phyloP scores from a whole-genome alignment of 2,113 vertebrate genomes.

The Erinaceus europaeus region DNA sequence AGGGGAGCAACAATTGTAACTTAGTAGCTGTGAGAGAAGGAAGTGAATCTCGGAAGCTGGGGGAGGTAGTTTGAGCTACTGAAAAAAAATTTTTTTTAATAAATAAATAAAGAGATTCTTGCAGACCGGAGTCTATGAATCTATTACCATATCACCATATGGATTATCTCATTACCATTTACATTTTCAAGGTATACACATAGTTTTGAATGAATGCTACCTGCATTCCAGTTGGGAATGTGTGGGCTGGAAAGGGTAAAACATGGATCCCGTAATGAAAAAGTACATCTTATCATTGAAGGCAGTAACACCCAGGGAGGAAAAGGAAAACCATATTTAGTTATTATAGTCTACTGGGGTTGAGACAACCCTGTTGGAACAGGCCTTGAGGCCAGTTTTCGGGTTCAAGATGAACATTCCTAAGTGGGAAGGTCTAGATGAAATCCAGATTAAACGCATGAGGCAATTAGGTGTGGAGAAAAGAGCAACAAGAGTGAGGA shows the following conservation, averaged over 20 bases:
- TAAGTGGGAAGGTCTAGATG: conserved; percentile 35
- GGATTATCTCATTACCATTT: conserved; percentile 47
- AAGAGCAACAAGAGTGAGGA: neutral
- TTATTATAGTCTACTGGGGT: neutral
- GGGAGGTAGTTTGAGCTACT: neutral
- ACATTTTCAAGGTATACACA: conserved; percentile 31
- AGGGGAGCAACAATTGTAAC: neutral
- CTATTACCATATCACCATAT: conserved; percentile 36
- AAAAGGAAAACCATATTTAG: conserved; percentile 75
- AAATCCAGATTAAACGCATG: conserved; percentile 52
- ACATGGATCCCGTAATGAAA: conserved; percentile 42
- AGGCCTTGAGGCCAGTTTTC: conserved; percentile 41
- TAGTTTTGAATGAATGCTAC: conserved; percentile 44
- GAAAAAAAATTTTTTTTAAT: conserved; percentile 19
- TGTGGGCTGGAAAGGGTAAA: conserved; percentile 59
- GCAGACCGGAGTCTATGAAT: neutral
- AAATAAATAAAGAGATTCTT: conserved; percentile 33
- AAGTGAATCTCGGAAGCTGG: neutral
- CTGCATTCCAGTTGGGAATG: neutral
- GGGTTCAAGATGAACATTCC: conserved; percentile 42
- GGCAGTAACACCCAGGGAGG: neutral
- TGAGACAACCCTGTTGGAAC: conserved; percentile 23
- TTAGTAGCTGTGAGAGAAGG: neutral
- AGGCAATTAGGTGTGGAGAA: conserved; percentile 31
- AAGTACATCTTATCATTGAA: conserved; percentile 36